Evolutionary conservation across 2,888 invertebrate genomes (phyloP), one percentile per base, ranked within the genome.

Genomic region (Stramonita haemastoma): DNA sequence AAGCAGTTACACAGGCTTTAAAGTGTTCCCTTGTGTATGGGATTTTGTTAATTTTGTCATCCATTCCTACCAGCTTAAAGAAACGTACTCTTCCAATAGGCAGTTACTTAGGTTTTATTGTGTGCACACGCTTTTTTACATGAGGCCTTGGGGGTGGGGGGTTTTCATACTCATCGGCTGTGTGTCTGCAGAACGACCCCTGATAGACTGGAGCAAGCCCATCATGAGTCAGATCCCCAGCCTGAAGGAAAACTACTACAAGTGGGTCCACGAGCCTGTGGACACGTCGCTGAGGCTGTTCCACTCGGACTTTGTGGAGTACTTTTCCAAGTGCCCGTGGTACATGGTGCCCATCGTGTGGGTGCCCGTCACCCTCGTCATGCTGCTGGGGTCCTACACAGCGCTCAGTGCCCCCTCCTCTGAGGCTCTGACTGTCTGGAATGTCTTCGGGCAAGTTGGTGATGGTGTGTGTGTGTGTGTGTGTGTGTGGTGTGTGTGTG

Each of bases 251-350:
- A 93, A 95, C 87, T 96, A 96, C 91, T 95, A 95, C 94, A 95
- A 95, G 26, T 96, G 96, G 96, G 96, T 96, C 57, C 96, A 96
- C 92, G 94, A 95, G 87, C 96, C 96, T 5, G 95, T 95, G 46
- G 96, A 96, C 91, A 95, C 95, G 57, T 94, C 95, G 19, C 91
- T 96, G 77, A 94, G 96, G 60, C 93, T 96, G 17, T 96, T 96
- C 92, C 92, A 92, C 86, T 94, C 91, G 2, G 95, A 93, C 91
- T 93, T 92, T 92, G 93, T 93, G 88, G 95, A 95, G 91, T 92
- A 89, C 87, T 93, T 95, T 81, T 93, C 94, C 26, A 93, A 92
- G 89, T 93, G 94, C 46, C 91, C 93, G 17, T 95, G 95, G 95
- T 95, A 93, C 93, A 88, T 94, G 86, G 93, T 95, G n/a, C 95